A percentile compares a stretch with the other conserved stretches of the same genome.
Evolutionary conservation across 2,113 vertebrate species (phyloP).

Genomic region (Pachypanchax playfairii): DNA sequence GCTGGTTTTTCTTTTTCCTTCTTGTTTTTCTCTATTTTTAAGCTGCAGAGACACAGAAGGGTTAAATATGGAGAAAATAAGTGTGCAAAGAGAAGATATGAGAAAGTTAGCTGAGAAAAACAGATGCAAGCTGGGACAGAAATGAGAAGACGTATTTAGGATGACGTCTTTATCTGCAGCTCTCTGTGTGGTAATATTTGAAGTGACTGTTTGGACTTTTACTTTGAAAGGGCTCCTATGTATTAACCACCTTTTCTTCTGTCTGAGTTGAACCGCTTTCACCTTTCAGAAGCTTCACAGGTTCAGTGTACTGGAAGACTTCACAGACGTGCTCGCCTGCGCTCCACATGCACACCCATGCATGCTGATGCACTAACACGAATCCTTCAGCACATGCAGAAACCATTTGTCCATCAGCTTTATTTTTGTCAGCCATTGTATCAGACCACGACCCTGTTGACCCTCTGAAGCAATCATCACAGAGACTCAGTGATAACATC

Average conservation of each 20-base stretch:
- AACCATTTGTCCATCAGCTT: conserved; percentile 40
- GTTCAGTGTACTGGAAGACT: conserved; percentile 63
- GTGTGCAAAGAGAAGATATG: conserved; percentile 58
- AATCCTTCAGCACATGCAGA: conserved; percentile 11
- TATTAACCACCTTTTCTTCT: conserved; percentile 20
- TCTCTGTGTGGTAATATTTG: conserved; percentile 4
- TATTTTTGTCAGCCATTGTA: conserved; percentile 47
- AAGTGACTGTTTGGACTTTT: conserved; percentile 21
- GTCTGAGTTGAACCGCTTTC: conserved; percentile 44
- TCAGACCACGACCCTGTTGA: conserved; percentile 54
- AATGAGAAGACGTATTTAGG: no score
- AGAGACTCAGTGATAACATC: conserved; percentile 65
- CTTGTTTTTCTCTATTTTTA: no score
- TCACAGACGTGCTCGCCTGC: conserved; percentile 52
- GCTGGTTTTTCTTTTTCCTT: conserved; percentile 58
- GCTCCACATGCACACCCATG: conserved; percentile 31
- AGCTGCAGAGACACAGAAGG: conserved; percentile 67
- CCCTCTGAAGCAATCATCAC: conserved; percentile 56
- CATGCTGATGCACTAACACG: conserved; percentile 38
- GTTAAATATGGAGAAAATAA: conserved; percentile 70
- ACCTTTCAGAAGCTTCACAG: conserved; percentile 62
- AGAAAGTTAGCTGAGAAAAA: conserved; percentile 6
- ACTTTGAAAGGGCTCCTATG: conserved; percentile 30
- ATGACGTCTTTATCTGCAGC: conserved; percentile 4
- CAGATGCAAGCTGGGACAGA: no score